Evolutionary conservation across 1,140 invertebrate genomes (phyloP).

Genomic region (Drosophila sechellia): DNA sequence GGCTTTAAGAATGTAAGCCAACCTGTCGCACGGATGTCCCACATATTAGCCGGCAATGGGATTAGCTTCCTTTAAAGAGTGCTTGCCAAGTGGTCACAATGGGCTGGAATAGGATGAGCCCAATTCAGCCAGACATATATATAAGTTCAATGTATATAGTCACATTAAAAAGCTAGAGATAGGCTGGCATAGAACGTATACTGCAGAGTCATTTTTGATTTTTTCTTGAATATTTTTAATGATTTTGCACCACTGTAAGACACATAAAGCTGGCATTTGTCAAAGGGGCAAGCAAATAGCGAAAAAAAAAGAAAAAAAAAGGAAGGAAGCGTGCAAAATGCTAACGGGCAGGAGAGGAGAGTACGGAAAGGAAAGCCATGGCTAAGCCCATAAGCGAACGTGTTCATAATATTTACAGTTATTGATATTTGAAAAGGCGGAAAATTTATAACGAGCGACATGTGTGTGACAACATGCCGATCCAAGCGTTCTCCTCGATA

Average conservation of each 20-base stretch:
- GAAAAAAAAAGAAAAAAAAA: slow-evolving; percentile 27
- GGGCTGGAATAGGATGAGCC: background rate
- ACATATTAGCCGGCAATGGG: slow-evolving; percentile 26
- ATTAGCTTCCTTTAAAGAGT: slow-evolving; percentile 45
- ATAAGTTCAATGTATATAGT: no score
- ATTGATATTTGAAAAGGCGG: slow-evolving; percentile 85
- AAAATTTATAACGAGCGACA: slow-evolving; percentile 84
- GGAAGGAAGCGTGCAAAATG: slow-evolving; percentile 22
- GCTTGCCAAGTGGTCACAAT: slow-evolving; percentile 14
- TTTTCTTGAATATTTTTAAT: no score
- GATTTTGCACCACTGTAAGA: slow-evolving; percentile 3
- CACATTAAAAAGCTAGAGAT: no score
- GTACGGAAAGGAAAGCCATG: slow-evolving; percentile 41
- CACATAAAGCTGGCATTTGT: slow-evolving; percentile 41
- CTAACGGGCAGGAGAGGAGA: background rate
- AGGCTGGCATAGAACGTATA: no score
- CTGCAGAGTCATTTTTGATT: no score
- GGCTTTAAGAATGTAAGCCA: slow-evolving; percentile 47
- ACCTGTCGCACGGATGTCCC: slow-evolving; percentile 57
- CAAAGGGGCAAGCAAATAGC: slow-evolving; percentile 57
- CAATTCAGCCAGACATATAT: no score
- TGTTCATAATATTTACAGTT: slow-evolving; percentile 85
- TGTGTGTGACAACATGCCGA: slow-evolving; percentile 80
- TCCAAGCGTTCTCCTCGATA: slow-evolving; percentile 1
- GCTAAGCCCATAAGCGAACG: slow-evolving; percentile 80